Evolutionary conservation across 2,797 vertebrate species (phyloP), one percentile per base, ranked within the genome.

Genomic region (Syngnathus acus): DNA sequence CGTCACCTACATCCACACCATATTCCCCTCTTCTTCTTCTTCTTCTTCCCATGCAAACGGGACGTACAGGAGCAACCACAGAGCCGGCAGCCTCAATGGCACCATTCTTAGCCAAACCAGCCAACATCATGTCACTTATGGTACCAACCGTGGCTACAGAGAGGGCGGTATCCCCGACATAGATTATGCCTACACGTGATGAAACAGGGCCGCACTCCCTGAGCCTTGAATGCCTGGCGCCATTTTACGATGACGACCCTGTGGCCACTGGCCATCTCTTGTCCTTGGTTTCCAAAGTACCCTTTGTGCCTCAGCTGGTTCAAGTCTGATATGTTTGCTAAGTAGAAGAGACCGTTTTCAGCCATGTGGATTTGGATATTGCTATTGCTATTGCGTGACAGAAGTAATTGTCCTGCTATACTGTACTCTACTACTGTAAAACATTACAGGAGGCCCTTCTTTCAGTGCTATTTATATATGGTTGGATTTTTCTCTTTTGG

Each of bases 181-280:
- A 82, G 94, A 96, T 90, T 96, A 95, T 48, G 91, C 93, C 68
- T 97, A 97, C 83, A 95, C 94, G 89, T 95, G 94, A 97, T 90
- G 82, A 81, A 53, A 69, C 74, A 74, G 64, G 75, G 75, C 73
- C 61, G 51, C 47, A 61, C 40, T 82, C 73, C 78, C 70, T 68
- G 66, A 75, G 82, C 84, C 83, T 82, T 54, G 0, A 76, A 69
- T 59, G 82, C 79, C 75, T 69, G 71, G 66, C 59, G 54, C 67
- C 69, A 72, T 76, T 78, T 74, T 72, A 66, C 64, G 67, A 76
- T 79, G 75, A 70, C 61, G 69, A 76, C 65, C 57, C 58, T 65
- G 62, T 71, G 77, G 80, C 78, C 75, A 63, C 80, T 82, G 81
- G 83, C 77, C 64, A 75, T 81, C 81, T 81, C 81, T 87, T 85